Evolutionary conservation across 2,888 invertebrate genomes (phyloP).

Genomic region (Periphyllus acericola): DNA sequence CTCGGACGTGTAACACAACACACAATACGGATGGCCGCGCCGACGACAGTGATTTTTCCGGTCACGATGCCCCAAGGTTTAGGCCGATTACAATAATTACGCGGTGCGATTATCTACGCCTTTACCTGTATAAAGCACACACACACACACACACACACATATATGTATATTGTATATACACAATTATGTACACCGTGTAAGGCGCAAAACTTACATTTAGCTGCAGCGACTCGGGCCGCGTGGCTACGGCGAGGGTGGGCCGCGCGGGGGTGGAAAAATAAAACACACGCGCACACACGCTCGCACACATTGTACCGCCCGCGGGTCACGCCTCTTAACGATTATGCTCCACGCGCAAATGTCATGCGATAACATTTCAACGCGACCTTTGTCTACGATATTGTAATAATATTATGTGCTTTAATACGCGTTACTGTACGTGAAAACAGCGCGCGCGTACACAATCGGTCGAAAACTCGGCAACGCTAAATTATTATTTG

Average conservation of each 20-base stretch:
- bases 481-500: too few species aligned
- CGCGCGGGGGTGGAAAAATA: neutral
- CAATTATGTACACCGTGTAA: too few species aligned
- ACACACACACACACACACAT: too few species aligned
- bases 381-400: conserved; percentile 33
- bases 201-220: too few species aligned
- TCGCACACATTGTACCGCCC: neutral
- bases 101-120: too few species aligned
- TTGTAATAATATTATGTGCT: neutral
- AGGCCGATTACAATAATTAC: too few species aligned
- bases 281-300: neutral
- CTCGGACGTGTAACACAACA: too few species aligned
- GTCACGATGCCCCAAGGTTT: too few species aligned
- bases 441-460: neutral
- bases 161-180: neutral
- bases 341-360: conserved; percentile 24
- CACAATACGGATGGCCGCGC: too few species aligned
- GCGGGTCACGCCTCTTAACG: conserved; percentile 38
- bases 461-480: neutral
- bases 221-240: too few species aligned
- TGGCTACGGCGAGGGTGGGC: neutral
- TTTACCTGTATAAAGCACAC: too few species aligned
- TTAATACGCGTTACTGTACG: neutral
- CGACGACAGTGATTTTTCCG: too few species aligned
- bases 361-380: conserved; percentile 50